phyloP scores from a whole-genome alignment of 2,113 vertebrate genomes.

The Anthoscopus minutus region DNA sequence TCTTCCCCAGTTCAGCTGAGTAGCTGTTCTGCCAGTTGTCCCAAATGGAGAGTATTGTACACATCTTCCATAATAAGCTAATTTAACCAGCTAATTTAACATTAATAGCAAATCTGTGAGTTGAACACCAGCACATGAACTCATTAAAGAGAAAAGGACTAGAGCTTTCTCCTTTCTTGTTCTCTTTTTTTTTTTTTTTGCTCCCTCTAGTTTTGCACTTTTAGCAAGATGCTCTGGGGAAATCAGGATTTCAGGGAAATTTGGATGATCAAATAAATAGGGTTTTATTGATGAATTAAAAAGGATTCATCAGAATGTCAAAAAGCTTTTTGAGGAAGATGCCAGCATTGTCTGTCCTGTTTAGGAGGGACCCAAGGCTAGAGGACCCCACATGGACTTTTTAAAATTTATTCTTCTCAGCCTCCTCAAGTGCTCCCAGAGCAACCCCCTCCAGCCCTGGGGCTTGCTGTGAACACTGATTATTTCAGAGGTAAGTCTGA shows the following conservation, averaged over 20 bases:
- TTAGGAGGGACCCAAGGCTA: not conserved
- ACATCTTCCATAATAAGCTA: conserved; percentile 44
- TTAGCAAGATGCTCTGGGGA: conserved; percentile 11
- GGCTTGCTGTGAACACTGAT: not conserved
- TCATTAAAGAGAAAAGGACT: conserved; percentile 28
- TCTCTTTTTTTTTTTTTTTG: not conserved
- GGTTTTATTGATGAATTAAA: not conserved
- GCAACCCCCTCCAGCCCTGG: not conserved
- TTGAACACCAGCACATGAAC: conserved; percentile 27
- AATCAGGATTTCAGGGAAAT: conserved; percentile 23
- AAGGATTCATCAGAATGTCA: not conserved
- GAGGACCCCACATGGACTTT: not conserved
- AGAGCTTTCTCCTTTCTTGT: not conserved
- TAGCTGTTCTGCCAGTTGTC: not conserved
- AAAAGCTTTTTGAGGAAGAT: not conserved
- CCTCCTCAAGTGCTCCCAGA: not conserved
- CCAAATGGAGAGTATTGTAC: not conserved
- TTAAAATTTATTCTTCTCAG: not conserved
- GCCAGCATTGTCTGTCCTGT: not conserved
- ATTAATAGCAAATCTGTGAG: conserved; percentile 29
- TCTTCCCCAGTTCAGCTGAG: not conserved
- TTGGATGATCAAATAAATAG: conserved; percentile 16
- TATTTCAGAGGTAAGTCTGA: not conserved
- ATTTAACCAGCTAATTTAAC: conserved; percentile 52
- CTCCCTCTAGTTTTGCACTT: not conserved